Conservation (phyloP, 2,113 vertebrate genomes). For the Poeciliopsis prolifica region DNA sequence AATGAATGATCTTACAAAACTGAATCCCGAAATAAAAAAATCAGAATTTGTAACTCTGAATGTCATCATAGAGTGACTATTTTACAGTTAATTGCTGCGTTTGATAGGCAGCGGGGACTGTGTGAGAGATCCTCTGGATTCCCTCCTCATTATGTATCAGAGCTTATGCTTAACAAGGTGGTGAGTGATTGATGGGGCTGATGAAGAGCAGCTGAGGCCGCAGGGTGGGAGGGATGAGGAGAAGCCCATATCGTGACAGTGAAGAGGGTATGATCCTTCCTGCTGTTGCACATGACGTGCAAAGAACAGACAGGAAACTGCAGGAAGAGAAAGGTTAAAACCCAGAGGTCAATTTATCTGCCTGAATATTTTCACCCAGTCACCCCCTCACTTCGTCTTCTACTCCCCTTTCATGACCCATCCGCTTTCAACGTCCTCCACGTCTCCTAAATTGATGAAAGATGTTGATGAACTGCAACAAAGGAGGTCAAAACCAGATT, state of each 20-base stretch:
- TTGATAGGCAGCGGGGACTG: conserved; percentile 26
- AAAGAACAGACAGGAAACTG: conserved; percentile 63
- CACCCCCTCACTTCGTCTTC: neutral
- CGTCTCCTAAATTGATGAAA: conserved; percentile 42
- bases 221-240: conserved; percentile 15
- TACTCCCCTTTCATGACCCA: conserved; percentile 34
- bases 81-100: conserved; percentile 15
- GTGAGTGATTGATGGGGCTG: conserved; percentile 38
- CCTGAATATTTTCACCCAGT: conserved; percentile 38
- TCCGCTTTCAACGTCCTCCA: conserved; percentile 23
- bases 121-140: neutral
- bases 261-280: conserved; percentile 45
- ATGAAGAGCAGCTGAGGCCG: conserved; percentile 43
- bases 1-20: neutral
- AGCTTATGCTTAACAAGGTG: conserved; percentile 2
- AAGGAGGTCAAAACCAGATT: conserved; percentile 9
- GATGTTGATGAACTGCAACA: conserved; percentile 40
- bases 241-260: conserved; percentile 40
- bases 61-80: conserved; percentile 8
- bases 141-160: conserved; percentile 14
- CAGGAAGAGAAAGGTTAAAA: conserved; percentile 55
- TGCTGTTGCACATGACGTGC: conserved; percentile 63
- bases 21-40: neutral
- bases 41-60: neutral
- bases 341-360: conserved; percentile 54